Percentiles rank a stretch among this genome's conserved stretches.
Evolutionary conservation across 2,888 invertebrate species (phyloP).

Genomic region (Philhelius pedissequus): DNA sequence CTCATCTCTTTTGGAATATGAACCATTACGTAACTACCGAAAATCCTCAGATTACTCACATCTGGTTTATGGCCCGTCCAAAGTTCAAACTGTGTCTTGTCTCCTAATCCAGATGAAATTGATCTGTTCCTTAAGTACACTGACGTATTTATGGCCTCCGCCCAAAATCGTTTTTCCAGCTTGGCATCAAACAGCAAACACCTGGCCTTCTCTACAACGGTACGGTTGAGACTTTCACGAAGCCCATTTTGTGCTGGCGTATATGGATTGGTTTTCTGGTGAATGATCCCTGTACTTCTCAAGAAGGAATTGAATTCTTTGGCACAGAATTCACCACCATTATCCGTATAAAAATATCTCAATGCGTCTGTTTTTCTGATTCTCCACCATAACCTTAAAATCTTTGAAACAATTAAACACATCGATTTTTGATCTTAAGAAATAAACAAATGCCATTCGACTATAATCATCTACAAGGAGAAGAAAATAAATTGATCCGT

Average conservation of each 20-base stretch:
- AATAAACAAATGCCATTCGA: conserved; percentile 9
- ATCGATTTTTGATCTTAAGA: conserved; percentile 65
- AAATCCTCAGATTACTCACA: conserved; percentile 69
- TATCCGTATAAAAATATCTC: background rate
- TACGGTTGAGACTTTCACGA: conserved; percentile 71
- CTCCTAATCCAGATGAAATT: background rate
- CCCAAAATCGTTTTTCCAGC: conserved; percentile 1
- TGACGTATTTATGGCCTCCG: conserved; percentile 41
- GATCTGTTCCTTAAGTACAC: conserved; percentile 38
- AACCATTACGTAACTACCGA: background rate
- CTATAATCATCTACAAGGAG: conserved; percentile 74
- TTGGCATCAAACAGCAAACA: conserved; percentile 70
- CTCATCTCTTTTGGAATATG: background rate
- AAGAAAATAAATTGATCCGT: conserved; percentile 73
- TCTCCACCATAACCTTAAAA: conserved; percentile 20
- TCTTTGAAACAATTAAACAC: conserved; percentile 16
- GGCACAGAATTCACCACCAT: conserved; percentile 51
- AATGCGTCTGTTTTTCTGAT: conserved; percentile 12
- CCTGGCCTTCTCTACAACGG: conserved; percentile 70
- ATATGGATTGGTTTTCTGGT: conserved; percentile 30
- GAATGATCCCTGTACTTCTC: conserved; percentile 44
- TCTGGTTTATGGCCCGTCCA: conserved; percentile 69
- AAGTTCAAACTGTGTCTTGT: background rate
- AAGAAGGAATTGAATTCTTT: conserved; percentile 72
- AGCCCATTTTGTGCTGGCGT: conserved; percentile 11